Evolutionary conservation across 2,113 vertebrate genomes (phyloP).

Genomic region (Benitochromis conjunctus): DNA sequence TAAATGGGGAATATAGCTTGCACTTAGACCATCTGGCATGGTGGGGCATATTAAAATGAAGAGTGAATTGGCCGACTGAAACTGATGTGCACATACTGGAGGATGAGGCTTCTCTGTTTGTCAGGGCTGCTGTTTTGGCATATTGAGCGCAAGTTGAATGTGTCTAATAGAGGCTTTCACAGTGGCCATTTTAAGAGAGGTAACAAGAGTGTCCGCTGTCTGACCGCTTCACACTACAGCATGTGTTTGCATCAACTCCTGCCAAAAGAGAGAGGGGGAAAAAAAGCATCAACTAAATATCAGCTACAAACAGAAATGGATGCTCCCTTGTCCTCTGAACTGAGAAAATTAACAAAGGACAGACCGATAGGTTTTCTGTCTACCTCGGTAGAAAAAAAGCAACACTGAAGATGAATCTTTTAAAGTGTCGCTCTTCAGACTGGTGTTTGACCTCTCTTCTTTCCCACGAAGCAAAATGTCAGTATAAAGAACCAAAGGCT

Average conservation of each 20-base stretch:
- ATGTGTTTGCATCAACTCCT: background rate
- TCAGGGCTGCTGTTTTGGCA: constrained; percentile 17
- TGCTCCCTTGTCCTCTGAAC: background rate
- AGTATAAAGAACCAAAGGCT: background rate
- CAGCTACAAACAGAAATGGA: constrained; percentile 30
- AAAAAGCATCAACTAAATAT: constrained; percentile 6
- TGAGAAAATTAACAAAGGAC: constrained; percentile 15
- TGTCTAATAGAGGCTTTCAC: constrained; percentile 46
- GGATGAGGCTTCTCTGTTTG: constrained; percentile 5
- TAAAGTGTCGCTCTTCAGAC: constrained; percentile 5
- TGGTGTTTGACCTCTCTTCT: background rate
- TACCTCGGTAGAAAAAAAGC: background rate
- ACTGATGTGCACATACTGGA: constrained; percentile 30
- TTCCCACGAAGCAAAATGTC: background rate
- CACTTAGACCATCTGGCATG: constrained; percentile 67
- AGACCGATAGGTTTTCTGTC: background rate
- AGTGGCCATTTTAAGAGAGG: constrained; percentile 22
- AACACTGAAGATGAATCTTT: background rate
- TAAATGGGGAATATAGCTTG: constrained; percentile 62
- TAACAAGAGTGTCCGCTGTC: constrained; percentile 1
- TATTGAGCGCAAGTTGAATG: constrained; percentile 33
- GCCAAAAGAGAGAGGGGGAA: background rate
- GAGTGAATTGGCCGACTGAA: constrained; percentile 58
- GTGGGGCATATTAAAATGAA: constrained; percentile 51
- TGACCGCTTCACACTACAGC: background rate